phyloP scores from a whole-genome alignment of 1,140 invertebrate species.

The Melipona quadrifasciata region DNA sequence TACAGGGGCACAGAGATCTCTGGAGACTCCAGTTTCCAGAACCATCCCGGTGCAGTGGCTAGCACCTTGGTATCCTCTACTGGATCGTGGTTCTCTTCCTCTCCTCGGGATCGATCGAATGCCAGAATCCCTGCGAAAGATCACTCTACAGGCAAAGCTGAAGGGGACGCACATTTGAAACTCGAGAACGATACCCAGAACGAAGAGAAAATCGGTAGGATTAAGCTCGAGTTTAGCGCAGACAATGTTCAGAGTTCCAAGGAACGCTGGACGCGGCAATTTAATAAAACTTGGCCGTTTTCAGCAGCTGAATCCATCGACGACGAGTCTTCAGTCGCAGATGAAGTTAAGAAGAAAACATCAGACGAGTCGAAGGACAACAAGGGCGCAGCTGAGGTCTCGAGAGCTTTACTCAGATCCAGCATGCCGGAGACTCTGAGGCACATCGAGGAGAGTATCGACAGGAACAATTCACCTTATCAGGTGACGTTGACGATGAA shows the following conservation, averaged over 20 bases:
- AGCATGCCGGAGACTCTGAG: conserved; percentile 21
- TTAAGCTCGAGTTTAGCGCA: neutral
- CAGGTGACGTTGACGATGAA: conserved; percentile 65
- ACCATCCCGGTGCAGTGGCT: neutral
- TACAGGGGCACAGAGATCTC: neutral
- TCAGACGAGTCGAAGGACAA: neutral
- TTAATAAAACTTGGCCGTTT: too few relatives aligned
- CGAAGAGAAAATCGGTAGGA: too few relatives aligned
- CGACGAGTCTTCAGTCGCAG: neutral
- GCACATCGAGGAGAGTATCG: conserved; percentile 59
- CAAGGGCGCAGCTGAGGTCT: neutral
- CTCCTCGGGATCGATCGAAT: neutral
- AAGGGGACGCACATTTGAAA: too few relatives aligned
- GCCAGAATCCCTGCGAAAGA: neutral
- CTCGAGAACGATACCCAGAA: neutral
- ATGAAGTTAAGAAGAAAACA: neutral
- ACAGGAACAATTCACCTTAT: conserved; percentile 64
- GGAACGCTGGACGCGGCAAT: neutral
- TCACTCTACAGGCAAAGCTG: too few relatives aligned
- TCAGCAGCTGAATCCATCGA: neutral
- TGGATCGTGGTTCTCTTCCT: neutral
- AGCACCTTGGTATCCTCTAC: neutral
- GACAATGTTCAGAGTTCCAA: neutral
- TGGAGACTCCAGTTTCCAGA: neutral
- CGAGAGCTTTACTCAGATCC: conserved; percentile 3